These are phyloP conservation scores for Ptyas mucosa DNA, from an alignment of 2,113 vertebrate genomes.

Conservation along the genomic window DNA sequence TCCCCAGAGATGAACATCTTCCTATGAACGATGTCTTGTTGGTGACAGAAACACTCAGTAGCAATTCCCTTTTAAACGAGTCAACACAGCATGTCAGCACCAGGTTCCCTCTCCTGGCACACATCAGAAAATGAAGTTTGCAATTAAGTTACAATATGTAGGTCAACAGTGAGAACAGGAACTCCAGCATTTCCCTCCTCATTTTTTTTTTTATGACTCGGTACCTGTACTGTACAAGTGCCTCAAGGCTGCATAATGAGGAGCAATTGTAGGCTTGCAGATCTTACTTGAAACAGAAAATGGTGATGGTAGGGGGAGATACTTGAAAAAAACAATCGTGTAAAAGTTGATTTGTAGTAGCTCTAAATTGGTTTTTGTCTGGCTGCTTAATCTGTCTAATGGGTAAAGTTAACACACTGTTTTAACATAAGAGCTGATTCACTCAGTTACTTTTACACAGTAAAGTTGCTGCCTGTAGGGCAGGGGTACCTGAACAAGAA, in stretches of 20 bases:
- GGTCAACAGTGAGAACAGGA: conserved; percentile 17
- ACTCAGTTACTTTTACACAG: not conserved
- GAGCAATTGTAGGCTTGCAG: not conserved
- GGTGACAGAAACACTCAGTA: not conserved
- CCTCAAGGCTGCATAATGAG: conserved; percentile 10
- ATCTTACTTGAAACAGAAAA: not conserved
- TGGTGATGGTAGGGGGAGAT: not conserved
- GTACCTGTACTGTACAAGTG: not conserved
- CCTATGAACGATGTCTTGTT: not conserved
- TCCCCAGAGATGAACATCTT: not conserved
- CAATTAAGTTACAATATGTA: conserved; percentile 29
- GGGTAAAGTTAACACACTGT: not conserved
- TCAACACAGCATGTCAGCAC: conserved; percentile 10
- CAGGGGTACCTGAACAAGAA: not conserved
- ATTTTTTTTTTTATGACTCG: not conserved
- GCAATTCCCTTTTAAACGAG: conserved; percentile 11
- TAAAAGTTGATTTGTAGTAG: not conserved
- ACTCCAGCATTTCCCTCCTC: not conserved
- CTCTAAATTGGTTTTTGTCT: not conserved
- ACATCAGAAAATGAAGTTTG: conserved; percentile 7
- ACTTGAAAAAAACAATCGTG: not conserved
- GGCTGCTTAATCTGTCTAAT: not conserved
- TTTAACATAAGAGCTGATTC: not conserved
- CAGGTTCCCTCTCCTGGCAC: conserved; percentile 19
- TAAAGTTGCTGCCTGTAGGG: not conserved